A percentile compares a stretch with the other conserved stretches of the same genome.
phyloP scores from a whole-genome alignment of 1,140 invertebrate genomes.

The Drosophila murphyi region DNA sequence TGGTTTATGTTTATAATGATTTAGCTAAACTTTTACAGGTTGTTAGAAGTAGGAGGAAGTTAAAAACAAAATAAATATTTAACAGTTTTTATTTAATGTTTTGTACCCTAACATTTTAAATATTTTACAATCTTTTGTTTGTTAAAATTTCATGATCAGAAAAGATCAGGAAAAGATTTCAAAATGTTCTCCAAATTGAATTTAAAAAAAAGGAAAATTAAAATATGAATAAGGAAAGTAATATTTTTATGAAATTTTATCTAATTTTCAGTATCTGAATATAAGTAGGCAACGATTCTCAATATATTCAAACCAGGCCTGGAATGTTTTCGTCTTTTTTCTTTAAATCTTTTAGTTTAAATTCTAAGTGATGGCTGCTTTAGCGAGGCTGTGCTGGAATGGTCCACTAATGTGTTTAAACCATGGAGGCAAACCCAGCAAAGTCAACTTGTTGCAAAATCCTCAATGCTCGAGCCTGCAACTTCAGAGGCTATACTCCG shows the following conservation, averaged over 20 bases:
- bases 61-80: too few relatives aligned
- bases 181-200: too few relatives aligned
- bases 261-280: too few relatives aligned
- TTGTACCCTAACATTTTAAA: too few relatives aligned
- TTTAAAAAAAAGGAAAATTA: too few relatives aligned
- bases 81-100: too few relatives aligned
- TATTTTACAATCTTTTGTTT: too few relatives aligned
- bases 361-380: background rate
- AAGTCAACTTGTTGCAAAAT: background rate
- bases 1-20: conserved; percentile 31
- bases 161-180: too few relatives aligned
- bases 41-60: background rate
- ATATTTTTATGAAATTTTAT: too few relatives aligned
- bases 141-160: too few relatives aligned
- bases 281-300: background rate
- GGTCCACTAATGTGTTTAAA: background rate
- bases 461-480: background rate
- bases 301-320: background rate
- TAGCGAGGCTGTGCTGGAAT: background rate
- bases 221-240: too few relatives aligned
- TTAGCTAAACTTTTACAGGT: conserved; percentile 1
- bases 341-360: background rate
- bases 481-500: conserved; percentile 8
- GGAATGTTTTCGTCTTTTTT: background rate
- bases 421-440: background rate